Conservation (phyloP, 2,113 vertebrate genomes). For the Panurus biarmicus region DNA sequence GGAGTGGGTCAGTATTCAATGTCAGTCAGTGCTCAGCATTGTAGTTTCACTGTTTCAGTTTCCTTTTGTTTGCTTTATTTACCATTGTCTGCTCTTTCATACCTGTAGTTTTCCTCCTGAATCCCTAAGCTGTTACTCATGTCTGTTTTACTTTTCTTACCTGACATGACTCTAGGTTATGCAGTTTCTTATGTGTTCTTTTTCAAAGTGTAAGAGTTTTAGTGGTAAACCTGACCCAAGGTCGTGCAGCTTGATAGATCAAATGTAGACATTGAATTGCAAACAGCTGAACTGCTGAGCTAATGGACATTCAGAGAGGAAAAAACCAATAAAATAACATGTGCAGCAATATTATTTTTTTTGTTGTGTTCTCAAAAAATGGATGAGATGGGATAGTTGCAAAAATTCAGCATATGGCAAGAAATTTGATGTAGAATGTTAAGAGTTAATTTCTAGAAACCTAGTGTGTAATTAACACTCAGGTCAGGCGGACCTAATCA, state of each 20-base stretch:
- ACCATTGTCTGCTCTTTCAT: neutral
- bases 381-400: neutral
- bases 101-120: neutral
- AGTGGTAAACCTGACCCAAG: neutral
- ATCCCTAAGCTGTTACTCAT: neutral
- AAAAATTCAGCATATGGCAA: neutral
- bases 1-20: neutral
- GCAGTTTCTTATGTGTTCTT: neutral
- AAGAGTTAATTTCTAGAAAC: neutral
- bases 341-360: neutral
- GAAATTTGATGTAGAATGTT: neutral
- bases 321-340: neutral
- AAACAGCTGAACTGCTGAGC: neutral
- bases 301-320: neutral
- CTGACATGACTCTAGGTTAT: neutral
- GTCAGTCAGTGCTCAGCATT: neutral
- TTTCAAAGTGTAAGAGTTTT: neutral
- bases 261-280: neutral
- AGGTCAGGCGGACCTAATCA: neutral
- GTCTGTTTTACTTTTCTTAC: neutral
- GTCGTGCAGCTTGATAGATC: neutral
- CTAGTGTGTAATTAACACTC: neutral
- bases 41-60: neutral
- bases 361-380: neutral
- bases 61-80: neutral